These are phyloP conservation scores for Reinhardtius hippoglossoides DNA, from an alignment of 2,113 vertebrate species.

Conservation along the genomic window DNA sequence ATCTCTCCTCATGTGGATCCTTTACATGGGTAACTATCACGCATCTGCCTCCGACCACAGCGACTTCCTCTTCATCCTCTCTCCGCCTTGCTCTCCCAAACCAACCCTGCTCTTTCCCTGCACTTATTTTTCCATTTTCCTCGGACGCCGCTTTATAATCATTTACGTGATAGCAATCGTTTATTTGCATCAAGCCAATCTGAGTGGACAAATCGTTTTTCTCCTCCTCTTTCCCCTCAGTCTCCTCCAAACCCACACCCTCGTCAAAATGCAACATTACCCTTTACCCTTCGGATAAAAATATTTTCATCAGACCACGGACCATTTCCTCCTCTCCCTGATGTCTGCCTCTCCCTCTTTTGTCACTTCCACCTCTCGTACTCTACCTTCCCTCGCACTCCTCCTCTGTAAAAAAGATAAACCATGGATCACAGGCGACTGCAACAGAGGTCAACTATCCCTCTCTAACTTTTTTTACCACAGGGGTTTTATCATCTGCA, in stretches of 20 bases:
- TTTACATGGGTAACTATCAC: slow-evolving; percentile 25
- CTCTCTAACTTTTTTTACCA: not conserved
- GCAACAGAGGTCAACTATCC: not conserved
- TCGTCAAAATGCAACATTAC: slow-evolving; percentile 56
- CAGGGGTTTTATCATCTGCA: not conserved
- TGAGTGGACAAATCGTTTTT: slow-evolving; percentile 13
- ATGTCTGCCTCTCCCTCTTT: slow-evolving; percentile 42
- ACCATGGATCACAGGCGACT: not conserved
- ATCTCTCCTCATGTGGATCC: slow-evolving; percentile 9
- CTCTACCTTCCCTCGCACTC: slow-evolving; percentile 24
- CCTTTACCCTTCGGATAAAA: slow-evolving; percentile 54
- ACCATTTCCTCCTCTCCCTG: slow-evolving; percentile 44
- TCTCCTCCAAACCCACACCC: slow-evolving; percentile 6
- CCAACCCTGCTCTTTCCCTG: slow-evolving; percentile 5
- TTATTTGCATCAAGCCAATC: slow-evolving; percentile 25
- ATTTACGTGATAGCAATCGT: slow-evolving; percentile 35
- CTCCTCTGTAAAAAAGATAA: not conserved
- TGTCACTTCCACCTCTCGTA: slow-evolving; percentile 39
- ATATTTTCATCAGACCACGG: slow-evolving; percentile 58
- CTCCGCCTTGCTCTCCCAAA: slow-evolving; percentile 12
- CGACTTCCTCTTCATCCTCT: not conserved
- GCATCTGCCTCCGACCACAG: slow-evolving; percentile 28
- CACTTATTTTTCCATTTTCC: slow-evolving; percentile 2
- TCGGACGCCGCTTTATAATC: slow-evolving; percentile 17
- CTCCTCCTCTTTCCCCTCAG: slow-evolving; percentile 3